Base-by-base conservation (phyloP, 2,113 vertebrate species). In the Trogon melanurus region DNA sequence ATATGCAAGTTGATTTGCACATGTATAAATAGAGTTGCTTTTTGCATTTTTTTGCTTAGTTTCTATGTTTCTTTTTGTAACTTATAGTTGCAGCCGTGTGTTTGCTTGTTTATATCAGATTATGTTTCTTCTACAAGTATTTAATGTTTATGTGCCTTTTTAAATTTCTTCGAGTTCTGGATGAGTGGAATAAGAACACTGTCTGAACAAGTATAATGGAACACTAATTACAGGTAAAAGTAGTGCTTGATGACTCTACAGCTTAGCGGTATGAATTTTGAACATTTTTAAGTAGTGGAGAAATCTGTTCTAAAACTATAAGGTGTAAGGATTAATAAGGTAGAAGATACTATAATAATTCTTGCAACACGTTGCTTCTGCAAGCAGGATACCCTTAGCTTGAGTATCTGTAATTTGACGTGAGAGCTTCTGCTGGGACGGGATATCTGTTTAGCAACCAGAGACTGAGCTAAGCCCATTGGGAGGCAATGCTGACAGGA, bases 1-100 rank as follows among this genome's bases (percentile, higher is more conserved):
- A 97, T 97, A 97, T 97, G 97, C 97, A 98, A 95, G 93, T 98
- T 96, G 93, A 97, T 98, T 98, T 98, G 98, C 98, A 99, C 98
- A 98, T 97, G 91, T 98, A 96, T 97, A 97, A 95, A 98, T 95
- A 97, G 30, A 91, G 91, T 92, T 95, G 64, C 90, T 92, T 96
- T 96, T 81, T 96, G 94, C 92, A 70, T 96, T 96, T 97, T 36
- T 96, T 95, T 89, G 93, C 71, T 79, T 95, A 92, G 73, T 95
- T 95, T 87, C 93, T 94, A 20, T 57, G 65, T 85, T 94, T 96
- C 79, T 85, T 80, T 96, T 96, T 95, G 92, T 98, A 96, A 97
- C 92, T 96, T 93, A 94, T 86, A 95, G 92, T 74, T 69, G 74
- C 91, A 92, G 85, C 86, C 71, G 51, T 85, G 69, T 88, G 74